phyloP scores from a whole-genome alignment of 2,888 invertebrate genomes.

The Dione vanillae region DNA sequence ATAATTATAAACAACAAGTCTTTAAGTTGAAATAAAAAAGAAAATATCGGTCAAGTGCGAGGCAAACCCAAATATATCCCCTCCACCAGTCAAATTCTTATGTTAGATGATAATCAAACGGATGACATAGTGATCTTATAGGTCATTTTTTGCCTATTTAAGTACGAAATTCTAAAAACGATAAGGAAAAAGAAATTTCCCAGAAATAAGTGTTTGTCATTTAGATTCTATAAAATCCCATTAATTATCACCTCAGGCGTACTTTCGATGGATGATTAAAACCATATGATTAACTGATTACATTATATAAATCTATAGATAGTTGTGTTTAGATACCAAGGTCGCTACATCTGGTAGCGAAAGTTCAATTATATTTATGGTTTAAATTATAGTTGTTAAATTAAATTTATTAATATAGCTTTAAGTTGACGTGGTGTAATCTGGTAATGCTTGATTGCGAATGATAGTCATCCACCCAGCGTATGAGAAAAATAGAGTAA shows the following conservation, averaged over 20 bases:
- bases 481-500: too few species aligned
- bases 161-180: background rate
- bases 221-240: background rate
- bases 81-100: too few species aligned
- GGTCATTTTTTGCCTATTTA: too few species aligned
- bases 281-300: constrained; percentile 31
- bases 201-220: background rate
- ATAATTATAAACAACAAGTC: background rate
- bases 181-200: constrained; percentile 4
- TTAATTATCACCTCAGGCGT: constrained; percentile 27
- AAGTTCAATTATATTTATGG: constrained; percentile 35
- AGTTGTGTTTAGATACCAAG: constrained; percentile 22
- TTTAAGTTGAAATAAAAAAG: constrained; percentile 4
- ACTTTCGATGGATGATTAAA: constrained; percentile 38
- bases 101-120: too few species aligned
- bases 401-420: background rate
- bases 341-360: constrained; percentile 34
- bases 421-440: background rate
- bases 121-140: too few species aligned
- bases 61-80: too few species aligned
- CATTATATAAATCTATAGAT: constrained; percentile 21
- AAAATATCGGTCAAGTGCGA: background rate
- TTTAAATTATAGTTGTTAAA: constrained; percentile 18
- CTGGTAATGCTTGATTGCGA: background rate
- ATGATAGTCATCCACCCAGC: too few species aligned